Evolutionary conservation across 2,888 invertebrate species (phyloP).

Genomic region (Hydroisotoma schaefferi): DNA sequence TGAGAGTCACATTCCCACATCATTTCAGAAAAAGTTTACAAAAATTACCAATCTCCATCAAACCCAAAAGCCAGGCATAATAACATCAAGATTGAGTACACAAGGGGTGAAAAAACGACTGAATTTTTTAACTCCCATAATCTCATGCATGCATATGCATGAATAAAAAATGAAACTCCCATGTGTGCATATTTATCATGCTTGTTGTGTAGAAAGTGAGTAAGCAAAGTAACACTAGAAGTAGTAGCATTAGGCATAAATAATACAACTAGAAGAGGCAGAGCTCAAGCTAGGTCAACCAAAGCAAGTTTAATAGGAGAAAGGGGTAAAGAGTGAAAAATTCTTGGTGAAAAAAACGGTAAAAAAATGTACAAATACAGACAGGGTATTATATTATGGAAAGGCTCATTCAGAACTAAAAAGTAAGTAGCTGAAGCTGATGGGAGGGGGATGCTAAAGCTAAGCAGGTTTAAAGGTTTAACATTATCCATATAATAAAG

Average conservation of each 20-base stretch:
- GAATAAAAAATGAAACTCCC: slow-evolving; percentile 23
- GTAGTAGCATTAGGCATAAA: slow-evolving; percentile 12
- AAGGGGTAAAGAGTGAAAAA: too few species aligned
- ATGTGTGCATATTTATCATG: slow-evolving; percentile 42
- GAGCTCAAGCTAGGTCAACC: too few species aligned
- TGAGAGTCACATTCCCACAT: too few species aligned
- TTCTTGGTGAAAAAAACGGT: too few species aligned
- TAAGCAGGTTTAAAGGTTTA: neutral
- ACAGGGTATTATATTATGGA: too few species aligned
- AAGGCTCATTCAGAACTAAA: neutral
- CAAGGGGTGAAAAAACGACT: neutral
- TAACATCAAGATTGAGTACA: neutral
- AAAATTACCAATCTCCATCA: too few species aligned
- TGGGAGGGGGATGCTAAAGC: neutral
- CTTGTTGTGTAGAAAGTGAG: slow-evolving; percentile 35
- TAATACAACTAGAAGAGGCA: slow-evolving; percentile 12
- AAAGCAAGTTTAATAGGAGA: too few species aligned
- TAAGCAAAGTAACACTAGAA: slow-evolving; percentile 19
- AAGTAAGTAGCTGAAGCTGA: slow-evolving; percentile 3
- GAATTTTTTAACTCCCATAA: slow-evolving; percentile 14
- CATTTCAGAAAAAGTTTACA: too few species aligned
- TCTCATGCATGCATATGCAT: neutral
- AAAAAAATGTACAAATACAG: too few species aligned
- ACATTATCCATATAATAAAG: neutral
- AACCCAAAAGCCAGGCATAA: neutral